Evolutionary conservation across 2,888 invertebrate species (phyloP).

Genomic region (Hypsopygia costalis): DNA sequence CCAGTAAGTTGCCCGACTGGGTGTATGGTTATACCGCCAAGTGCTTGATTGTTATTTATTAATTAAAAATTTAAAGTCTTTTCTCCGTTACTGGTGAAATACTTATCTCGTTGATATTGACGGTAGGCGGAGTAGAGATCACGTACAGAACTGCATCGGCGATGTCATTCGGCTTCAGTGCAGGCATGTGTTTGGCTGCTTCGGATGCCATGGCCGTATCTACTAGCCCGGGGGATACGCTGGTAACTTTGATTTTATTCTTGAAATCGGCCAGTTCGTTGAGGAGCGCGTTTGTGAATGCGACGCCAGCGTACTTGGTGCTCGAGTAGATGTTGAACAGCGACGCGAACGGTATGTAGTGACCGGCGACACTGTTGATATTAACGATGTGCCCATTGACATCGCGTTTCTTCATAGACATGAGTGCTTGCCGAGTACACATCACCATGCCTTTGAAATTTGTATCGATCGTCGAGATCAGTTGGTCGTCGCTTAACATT

Average conservation of each 20-base stretch:
- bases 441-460: slow-evolving; percentile 64
- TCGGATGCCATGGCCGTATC: slow-evolving; percentile 62
- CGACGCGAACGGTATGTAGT: slow-evolving; percentile 48
- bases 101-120: slow-evolving; percentile 53
- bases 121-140: slow-evolving; percentile 80
- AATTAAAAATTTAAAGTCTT: no score
- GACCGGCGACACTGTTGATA: slow-evolving; percentile 66
- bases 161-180: slow-evolving; percentile 74
- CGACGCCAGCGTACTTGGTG: slow-evolving; percentile 77
- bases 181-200: slow-evolving; percentile 36
- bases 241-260: slow-evolving; percentile 67
- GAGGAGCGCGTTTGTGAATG: slow-evolving; percentile 69
- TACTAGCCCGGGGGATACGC: slow-evolving; percentile 82
- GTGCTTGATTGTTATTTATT: no score
- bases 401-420: slow-evolving; percentile 59
- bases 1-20: no score
- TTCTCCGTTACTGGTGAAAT: no score
- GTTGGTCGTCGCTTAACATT: slow-evolving; percentile 33
- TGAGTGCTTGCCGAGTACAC: slow-evolving; percentile 66
- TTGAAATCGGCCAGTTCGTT: slow-evolving; percentile 67
- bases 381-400: slow-evolving; percentile 68
- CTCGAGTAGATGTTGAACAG: slow-evolving; percentile 70
- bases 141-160: slow-evolving; percentile 82
- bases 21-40: no score
- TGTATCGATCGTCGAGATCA: slow-evolving; percentile 49